A percentile compares a stretch with the other conserved stretches of the same genome.
Evolutionary conservation across 64 coral and sea anemone genomes (phyloP).

Genomic region (Pocillopora verrucosa): DNA sequence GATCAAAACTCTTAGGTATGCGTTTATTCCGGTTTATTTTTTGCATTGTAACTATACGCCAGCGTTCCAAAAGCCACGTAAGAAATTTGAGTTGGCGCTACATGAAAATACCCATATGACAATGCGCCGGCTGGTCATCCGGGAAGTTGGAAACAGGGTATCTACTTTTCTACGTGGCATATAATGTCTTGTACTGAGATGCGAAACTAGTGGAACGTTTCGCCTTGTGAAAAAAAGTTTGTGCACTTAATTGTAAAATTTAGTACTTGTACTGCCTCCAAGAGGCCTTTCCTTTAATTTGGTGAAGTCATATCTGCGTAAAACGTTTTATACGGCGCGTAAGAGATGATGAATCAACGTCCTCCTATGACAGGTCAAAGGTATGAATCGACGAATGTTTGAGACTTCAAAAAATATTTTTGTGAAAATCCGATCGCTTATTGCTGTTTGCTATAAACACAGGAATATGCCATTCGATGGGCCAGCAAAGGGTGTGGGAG

Average conservation of each 20-base stretch:
- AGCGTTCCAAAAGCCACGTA: conserved; percentile 31
- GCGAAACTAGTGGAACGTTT: conserved; percentile 11
- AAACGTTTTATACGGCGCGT: background rate
- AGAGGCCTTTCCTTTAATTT: background rate
- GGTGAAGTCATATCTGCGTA: background rate
- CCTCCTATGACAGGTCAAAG: conserved; percentile 62
- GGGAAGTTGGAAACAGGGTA: background rate
- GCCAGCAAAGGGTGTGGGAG: conserved; percentile 64
- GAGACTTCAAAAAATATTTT: conserved; percentile 7
- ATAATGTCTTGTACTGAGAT: background rate
- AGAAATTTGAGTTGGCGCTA: conserved; percentile 41
- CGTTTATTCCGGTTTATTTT: background rate
- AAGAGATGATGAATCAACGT: conserved; percentile 89
- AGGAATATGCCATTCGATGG: conserved; percentile 69
- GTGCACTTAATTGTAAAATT: background rate
- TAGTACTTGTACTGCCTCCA: conserved; percentile 1
- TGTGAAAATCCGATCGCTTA: background rate
- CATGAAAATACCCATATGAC: conserved; percentile 36
- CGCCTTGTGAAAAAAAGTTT: conserved; percentile 7
- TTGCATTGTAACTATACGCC: background rate
- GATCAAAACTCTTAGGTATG: background rate
- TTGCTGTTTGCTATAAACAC: background rate
- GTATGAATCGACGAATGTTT: conserved; percentile 39
- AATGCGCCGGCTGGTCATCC: conserved; percentile 47
- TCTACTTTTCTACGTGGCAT: conserved; percentile 49